These are phyloP conservation scores for Rhizoglyphus robini DNA, from an alignment of 1,140 invertebrate genomes.

Conservation along the genomic window DNA sequence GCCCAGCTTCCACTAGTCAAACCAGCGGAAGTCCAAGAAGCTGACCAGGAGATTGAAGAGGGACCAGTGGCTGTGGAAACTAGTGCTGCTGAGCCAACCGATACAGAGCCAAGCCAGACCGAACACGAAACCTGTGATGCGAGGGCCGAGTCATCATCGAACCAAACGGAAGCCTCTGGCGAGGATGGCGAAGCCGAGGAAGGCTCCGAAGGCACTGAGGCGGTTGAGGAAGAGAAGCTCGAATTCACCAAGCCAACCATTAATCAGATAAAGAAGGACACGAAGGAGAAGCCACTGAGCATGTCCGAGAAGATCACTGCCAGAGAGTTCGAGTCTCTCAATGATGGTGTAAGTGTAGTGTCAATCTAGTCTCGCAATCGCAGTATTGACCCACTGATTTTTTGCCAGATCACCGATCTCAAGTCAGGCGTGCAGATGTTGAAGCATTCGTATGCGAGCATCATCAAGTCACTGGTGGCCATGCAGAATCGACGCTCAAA, in stretches of 20 bases:
- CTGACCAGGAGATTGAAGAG: too few species aligned
- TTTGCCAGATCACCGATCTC: background rate
- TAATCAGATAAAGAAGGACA: background rate
- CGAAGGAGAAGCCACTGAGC: background rate
- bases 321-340: background rate
- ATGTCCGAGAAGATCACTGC: background rate
- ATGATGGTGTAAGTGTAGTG: background rate
- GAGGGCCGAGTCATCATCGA: too few species aligned
- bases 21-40: too few species aligned
- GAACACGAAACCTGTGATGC: too few species aligned
- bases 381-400: background rate
- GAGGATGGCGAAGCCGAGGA: background rate
- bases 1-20: too few species aligned
- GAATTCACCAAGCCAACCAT: conserved; percentile 11
- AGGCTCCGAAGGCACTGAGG: background rate
- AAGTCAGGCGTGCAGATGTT: background rate
- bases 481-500: conserved; percentile 7
- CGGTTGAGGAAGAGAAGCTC: background rate
- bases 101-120: too few species aligned
- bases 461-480: conserved; percentile 11
- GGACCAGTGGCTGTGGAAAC: too few species aligned
- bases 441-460: conserved; percentile 15
- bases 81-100: too few species aligned
- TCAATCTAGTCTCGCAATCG: background rate
- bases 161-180: too few species aligned